Evolutionary conservation across 2,888 invertebrate genomes (phyloP).

Genomic region (Tortrix viridana): DNA sequence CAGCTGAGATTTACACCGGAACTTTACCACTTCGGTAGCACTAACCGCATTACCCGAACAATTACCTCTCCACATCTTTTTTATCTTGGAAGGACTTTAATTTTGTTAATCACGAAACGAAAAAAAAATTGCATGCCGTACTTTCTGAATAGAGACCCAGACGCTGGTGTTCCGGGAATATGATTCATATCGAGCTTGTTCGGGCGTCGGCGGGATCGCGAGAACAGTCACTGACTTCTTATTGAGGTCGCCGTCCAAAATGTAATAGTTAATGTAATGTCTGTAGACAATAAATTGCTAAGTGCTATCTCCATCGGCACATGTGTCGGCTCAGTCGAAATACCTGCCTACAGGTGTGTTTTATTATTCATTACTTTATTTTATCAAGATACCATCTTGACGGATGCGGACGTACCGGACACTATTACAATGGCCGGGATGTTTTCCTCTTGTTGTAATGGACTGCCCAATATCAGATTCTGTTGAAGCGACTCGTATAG

Average conservation of each 20-base stretch:
- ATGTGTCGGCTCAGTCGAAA: constrained; percentile 59
- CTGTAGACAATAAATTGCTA: constrained; percentile 61
- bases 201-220: constrained; percentile 28
- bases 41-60: constrained; percentile 61
- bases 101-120: constrained; percentile 16
- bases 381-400: constrained; percentile 77
- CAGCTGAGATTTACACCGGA: constrained; percentile 58
- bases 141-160: constrained; percentile 2
- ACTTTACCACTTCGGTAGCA: constrained; percentile 55
- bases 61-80: constrained; percentile 56
- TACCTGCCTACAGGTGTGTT: constrained; percentile 63
- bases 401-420: constrained; percentile 67
- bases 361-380: constrained; percentile 78
- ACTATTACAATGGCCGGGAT: constrained; percentile 72
- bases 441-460: constrained; percentile 70
- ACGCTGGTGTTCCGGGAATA: constrained; percentile 15
- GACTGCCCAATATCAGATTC: constrained; percentile 64
- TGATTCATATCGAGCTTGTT: constrained; percentile 16
- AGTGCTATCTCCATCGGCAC: constrained; percentile 67
- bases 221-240: constrained; percentile 50
- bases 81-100: constrained; percentile 41
- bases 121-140: constrained; percentile 20
- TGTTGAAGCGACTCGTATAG: constrained; percentile 55
- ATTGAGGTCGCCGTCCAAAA: constrained; percentile 42
- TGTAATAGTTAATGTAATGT: too few relatives aligned